Evolutionary conservation across 2,797 vertebrate genomes (phyloP).

Genomic region (Tolypeutes matacus): DNA sequence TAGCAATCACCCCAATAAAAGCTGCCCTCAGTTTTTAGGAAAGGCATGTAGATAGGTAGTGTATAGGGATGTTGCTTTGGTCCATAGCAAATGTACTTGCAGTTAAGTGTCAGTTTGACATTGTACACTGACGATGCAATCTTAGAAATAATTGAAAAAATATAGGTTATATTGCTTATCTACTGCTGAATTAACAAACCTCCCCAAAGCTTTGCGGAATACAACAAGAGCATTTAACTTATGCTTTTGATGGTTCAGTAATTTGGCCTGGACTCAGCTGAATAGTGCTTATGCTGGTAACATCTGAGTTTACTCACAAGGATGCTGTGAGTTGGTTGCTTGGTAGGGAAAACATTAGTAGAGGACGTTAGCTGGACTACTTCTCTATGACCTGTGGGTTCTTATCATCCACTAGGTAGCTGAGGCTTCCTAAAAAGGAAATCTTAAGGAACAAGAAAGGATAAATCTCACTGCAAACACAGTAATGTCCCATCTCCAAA

Average conservation of each 20-base stretch:
- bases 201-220: background rate
- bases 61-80: background rate
- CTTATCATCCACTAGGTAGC: background rate
- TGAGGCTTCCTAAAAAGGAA: background rate
- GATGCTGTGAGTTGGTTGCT: background rate
- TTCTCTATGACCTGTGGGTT: background rate
- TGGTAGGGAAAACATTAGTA: background rate
- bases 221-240: background rate
- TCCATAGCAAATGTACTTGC: background rate
- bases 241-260: background rate
- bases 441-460: background rate
- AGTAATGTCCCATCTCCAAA: background rate
- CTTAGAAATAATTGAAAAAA: slow-evolving; percentile 49
- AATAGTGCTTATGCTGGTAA: background rate
- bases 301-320: background rate
- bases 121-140: background rate
- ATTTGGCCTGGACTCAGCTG: background rate
- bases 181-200: background rate
- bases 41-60: background rate
- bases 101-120: background rate
- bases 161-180: background rate
- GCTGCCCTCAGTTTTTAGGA: background rate
- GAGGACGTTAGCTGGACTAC: background rate
- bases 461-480: background rate
- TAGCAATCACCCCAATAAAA: background rate